phyloP scores from a whole-genome alignment of 2,113 vertebrate species.

The Bucco capensis region DNA sequence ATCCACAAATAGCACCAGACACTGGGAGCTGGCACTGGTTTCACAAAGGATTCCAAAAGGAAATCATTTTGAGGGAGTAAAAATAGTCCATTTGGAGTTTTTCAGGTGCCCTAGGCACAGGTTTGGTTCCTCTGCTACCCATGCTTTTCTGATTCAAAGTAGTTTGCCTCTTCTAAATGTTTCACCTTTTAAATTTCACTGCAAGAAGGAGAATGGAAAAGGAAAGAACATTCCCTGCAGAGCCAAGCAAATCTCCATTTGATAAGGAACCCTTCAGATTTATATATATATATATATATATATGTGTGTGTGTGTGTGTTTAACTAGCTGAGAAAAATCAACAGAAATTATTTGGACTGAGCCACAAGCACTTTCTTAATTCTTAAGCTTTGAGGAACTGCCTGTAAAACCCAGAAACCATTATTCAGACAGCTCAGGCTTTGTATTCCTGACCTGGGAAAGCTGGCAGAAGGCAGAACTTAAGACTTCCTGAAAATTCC shows the following conservation, averaged over 20 bases:
- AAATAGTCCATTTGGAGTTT: background rate
- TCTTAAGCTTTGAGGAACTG: constrained; percentile 35
- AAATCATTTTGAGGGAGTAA: background rate
- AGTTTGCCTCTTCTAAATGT: background rate
- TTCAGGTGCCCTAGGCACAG: background rate
- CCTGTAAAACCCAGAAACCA: background rate
- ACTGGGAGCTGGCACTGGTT: background rate
- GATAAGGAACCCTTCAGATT: constrained; percentile 44
- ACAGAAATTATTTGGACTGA: constrained; percentile 1
- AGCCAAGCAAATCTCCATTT: background rate
- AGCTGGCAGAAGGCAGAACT: background rate
- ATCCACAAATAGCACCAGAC: background rate
- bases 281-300: no score
- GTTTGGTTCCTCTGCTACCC: background rate
- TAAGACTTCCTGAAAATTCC: constrained; percentile 6
- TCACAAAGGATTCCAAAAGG: background rate
- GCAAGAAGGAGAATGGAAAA: background rate
- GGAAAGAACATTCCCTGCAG: background rate
- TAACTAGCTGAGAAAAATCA: constrained; percentile 54
- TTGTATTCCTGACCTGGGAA: background rate
- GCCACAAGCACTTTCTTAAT: constrained; percentile 46
- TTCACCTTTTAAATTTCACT: background rate
- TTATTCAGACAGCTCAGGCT: background rate
- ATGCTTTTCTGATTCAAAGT: background rate
- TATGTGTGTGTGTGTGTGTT: no score